Base-by-base conservation (phyloP, 2,888 invertebrate genomes). In the Agrotis exclamationis region DNA sequence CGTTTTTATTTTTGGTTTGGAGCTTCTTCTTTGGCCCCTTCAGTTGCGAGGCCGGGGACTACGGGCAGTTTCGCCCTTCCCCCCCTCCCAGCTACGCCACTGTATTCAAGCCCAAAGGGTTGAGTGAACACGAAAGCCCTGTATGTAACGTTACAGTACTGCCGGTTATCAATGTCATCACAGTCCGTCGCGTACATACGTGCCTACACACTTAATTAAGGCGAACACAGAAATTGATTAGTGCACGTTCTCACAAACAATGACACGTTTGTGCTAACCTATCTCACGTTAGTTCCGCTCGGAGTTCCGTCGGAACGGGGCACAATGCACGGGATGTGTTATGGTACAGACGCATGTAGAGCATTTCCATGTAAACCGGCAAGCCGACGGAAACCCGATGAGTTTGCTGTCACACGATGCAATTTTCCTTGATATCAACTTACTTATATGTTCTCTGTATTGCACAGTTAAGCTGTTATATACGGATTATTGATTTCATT, bases 221-320 rank as follows among this genome's bases (percentile, higher is more conserved):
- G 48, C n/a, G 24, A 72, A 66, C 50, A 63, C 24, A 47, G 69
- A 65, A 65, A 74, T 78, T 79, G 63, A 74, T 79, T 63, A 65
- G 56, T 64, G 50, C 54, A 65, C 50, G 51, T 51, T 53, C 60
- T n/a, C 48, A 50, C 58, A 54, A 69, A 78, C 78, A 78, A 59
- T 79, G 11, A 48, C 54, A 45, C n/a, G 44, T 63, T 28, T 62
- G 62, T 54, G 54, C 24, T 57, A 58, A 45, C 53, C 47, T 69
- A 62, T 74, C 48, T 70, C 65, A 14, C 22, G 70, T 66, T 65
- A 59, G 70, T 80, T 78, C 80, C 75, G 77, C 64, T 69, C 39
- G 5, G 13, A 65, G 63, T 59, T 74, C 70, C 80, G 75, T 45
- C 60, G 56, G 66, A 56, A 58, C 63, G 6, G 24, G 28, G 45